These are phyloP conservation scores for Antennarius striatus DNA, from an alignment of 2,113 vertebrate genomes.

Conservation along the genomic window DNA sequence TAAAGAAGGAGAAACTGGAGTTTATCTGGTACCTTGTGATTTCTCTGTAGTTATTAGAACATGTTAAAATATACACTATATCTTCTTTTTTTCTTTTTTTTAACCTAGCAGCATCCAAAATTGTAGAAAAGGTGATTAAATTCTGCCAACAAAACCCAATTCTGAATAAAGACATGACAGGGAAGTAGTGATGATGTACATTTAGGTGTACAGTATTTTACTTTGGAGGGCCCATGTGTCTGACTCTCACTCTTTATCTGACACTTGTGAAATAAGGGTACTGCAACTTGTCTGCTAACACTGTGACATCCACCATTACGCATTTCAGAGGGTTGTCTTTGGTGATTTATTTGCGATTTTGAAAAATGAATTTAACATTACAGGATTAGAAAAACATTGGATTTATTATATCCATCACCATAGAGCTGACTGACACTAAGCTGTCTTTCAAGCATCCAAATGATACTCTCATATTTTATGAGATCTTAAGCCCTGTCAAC, in stretches of 20 bases:
- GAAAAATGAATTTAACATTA: conserved; percentile 82
- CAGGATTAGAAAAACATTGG: conserved; percentile 77
- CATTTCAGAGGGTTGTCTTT: conserved; percentile 73
- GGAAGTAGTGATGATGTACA: not conserved
- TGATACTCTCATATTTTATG: conserved; percentile 80
- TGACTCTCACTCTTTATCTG: conserved; percentile 62
- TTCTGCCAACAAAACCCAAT: too few species aligned
- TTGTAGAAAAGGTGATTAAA: too few species aligned
- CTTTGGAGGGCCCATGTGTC: conserved; percentile 7
- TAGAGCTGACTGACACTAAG: conserved; percentile 78
- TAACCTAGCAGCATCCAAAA: too few species aligned
- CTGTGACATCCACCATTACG: conserved; percentile 73
- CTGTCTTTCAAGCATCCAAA: conserved; percentile 82
- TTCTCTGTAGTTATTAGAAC: too few species aligned
- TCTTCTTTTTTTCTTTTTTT: too few species aligned
- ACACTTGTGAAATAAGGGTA: conserved; percentile 63
- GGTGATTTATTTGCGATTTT: conserved; percentile 77
- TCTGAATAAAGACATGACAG: not conserved
- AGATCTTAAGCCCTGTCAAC: conserved; percentile 81
- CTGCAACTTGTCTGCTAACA: conserved; percentile 63
- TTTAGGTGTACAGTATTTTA: not conserved
- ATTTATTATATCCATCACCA: conserved; percentile 79
- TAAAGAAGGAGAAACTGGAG: too few species aligned
- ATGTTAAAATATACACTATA: too few species aligned
- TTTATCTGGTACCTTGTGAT: too few species aligned